phyloP scores from a whole-genome alignment of 2,888 invertebrate genomes.

The Plagodis pulveraria region DNA sequence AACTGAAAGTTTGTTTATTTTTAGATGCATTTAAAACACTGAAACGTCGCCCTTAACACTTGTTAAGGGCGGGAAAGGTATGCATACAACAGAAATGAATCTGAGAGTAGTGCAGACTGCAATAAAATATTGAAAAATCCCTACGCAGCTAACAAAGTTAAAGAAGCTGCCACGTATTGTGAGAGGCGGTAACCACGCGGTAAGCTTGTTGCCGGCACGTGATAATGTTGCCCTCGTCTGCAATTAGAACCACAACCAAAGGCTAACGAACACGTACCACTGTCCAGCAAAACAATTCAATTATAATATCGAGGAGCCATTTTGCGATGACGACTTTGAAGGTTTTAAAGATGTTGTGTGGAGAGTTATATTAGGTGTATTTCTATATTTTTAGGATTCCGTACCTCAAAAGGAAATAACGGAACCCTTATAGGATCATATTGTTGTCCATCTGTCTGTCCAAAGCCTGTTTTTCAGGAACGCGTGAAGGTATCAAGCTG shows the following conservation, averaged over 20 bases:
- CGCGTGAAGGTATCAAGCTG: too few relatives aligned
- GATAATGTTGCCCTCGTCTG: conserved; percentile 41
- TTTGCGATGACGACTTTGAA: conserved; percentile 19
- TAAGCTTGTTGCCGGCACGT: conserved; percentile 44
- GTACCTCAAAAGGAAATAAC: too few relatives aligned
- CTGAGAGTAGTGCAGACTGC: not conserved
- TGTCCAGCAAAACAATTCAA: conserved; percentile 36
- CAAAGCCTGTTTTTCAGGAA: too few relatives aligned
- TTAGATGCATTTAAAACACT: too few relatives aligned
- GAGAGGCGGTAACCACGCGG: conserved; percentile 7
- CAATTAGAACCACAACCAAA: conserved; percentile 38
- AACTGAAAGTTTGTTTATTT: too few relatives aligned
- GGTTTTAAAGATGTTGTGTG: not conserved
- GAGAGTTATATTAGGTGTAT: too few relatives aligned
- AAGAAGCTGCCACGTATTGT: conserved; percentile 29
- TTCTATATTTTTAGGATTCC: too few relatives aligned
- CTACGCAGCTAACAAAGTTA: conserved; percentile 42
- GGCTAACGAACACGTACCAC: conserved; percentile 47
- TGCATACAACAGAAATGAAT: not conserved
- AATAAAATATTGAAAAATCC: conserved; percentile 31
- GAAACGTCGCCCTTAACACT: too few relatives aligned
- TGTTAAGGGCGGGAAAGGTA: too few relatives aligned
- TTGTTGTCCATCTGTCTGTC: too few relatives aligned
- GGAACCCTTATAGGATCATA: too few relatives aligned
- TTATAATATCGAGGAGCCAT: conserved; percentile 31